Conservation (phyloP, 2,888 invertebrate species). For the Gibbula magus region DNA sequence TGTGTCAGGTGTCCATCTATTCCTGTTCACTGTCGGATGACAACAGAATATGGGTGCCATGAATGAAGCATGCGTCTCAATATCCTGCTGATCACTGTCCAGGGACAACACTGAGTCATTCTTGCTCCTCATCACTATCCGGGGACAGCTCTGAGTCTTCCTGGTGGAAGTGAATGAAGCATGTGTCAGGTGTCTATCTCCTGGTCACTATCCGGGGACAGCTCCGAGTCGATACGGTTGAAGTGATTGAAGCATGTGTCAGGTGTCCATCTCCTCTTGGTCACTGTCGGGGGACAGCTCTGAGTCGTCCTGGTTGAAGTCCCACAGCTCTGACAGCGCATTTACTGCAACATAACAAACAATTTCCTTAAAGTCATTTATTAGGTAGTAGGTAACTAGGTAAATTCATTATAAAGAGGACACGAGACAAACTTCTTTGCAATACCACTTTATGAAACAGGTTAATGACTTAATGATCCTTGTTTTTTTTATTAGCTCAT, state of each 20-base stretch:
- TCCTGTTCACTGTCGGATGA: too few species aligned
- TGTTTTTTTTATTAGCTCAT: too few species aligned
- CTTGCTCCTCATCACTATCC: conserved; percentile 21
- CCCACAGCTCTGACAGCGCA: conserved; percentile 56
- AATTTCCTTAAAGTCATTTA: too few species aligned
- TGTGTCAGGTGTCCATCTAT: not conserved
- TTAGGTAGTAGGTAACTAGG: too few species aligned
- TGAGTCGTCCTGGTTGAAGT: conserved; percentile 55
- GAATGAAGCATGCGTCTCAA: too few species aligned
- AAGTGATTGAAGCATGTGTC: conserved; percentile 31
- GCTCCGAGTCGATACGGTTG: conserved; percentile 53
- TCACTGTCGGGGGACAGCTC: conserved; percentile 36
- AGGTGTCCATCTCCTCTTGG: conserved; percentile 7
- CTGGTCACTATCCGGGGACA: conserved; percentile 24
- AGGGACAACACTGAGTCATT: not conserved
- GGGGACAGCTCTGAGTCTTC: conserved; percentile 48
- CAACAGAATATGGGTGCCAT: too few species aligned
- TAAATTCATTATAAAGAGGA: too few species aligned
- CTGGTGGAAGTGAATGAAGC: conserved; percentile 42
- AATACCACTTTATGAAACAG: too few species aligned
- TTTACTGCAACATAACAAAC: conserved; percentile 43
- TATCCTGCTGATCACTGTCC: too few species aligned
- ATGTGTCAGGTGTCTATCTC: not conserved
- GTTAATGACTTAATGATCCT: too few species aligned
- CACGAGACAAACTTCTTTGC: too few species aligned